A percentile compares a stretch with the other conserved stretches of the same genome.
These are phyloP conservation scores for Morpho helenor DNA, from an alignment of 2,888 invertebrate species.

Conservation along the genomic window DNA sequence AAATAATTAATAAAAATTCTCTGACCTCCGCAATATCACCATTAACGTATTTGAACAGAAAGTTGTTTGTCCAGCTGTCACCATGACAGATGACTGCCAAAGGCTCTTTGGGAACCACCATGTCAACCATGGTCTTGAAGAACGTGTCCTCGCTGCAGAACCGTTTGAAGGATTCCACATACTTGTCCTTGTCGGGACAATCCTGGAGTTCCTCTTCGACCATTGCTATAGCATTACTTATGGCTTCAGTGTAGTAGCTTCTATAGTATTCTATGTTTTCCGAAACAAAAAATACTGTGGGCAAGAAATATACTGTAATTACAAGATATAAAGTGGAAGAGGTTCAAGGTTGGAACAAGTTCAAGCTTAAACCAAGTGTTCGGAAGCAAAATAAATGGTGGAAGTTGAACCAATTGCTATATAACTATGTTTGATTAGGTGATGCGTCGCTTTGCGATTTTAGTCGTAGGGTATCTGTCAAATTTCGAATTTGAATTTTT, in stretches of 20 bases:
- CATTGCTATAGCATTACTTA: slow-evolving; percentile 82
- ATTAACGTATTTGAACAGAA: slow-evolving; percentile 80
- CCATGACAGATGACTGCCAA: slow-evolving; percentile 86
- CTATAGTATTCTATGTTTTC: slow-evolving; percentile 85
- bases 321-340: not conserved
- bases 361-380: no score
- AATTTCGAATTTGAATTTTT: no score
- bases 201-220: slow-evolving; percentile 68
- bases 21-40: slow-evolving; percentile 75
- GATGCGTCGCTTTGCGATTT: no score
- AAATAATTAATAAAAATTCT: not conserved
- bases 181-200: slow-evolving; percentile 64
- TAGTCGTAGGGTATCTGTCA: no score
- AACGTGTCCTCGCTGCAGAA: slow-evolving; percentile 83
- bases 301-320: slow-evolving; percentile 1
- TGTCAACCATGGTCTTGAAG: slow-evolving; percentile 82
- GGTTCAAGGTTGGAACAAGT: no score
- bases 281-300: slow-evolving; percentile 78
- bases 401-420: no score
- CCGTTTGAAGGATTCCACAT: slow-evolving; percentile 78
- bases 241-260: slow-evolving; percentile 82
- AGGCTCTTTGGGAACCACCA: slow-evolving; percentile 81
- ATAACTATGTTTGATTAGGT: no score
- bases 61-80: slow-evolving; percentile 88
- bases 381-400: no score